Conservation (phyloP, 1,140 invertebrate genomes). For the Polypedilum pembai region DNA sequence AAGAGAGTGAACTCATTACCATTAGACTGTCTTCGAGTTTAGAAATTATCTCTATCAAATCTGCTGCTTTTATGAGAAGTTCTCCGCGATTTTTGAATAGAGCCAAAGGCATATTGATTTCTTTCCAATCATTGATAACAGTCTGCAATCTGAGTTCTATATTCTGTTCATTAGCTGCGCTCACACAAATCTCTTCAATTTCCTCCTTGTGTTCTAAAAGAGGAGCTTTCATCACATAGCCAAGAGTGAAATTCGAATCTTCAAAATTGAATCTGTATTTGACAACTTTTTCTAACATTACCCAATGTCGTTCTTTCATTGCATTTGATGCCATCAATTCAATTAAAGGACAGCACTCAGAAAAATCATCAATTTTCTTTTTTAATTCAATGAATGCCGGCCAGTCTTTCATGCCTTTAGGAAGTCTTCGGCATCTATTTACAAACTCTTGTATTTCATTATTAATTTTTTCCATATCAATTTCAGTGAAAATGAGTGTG, state of each 20-base stretch:
- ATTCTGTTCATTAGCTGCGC: slow-evolving; percentile 82
- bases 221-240: slow-evolving; percentile 75
- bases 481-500: slow-evolving; percentile 72
- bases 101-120: slow-evolving; percentile 67
- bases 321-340: slow-evolving; percentile 85
- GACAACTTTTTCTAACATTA: slow-evolving; percentile 61
- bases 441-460: slow-evolving; percentile 70
- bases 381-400: slow-evolving; percentile 79
- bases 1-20: slow-evolving; percentile 75
- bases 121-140: slow-evolving; percentile 72
- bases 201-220: slow-evolving; percentile 76
- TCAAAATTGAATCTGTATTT: slow-evolving; percentile 68
- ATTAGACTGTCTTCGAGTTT: slow-evolving; percentile 79
- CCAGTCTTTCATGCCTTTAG: slow-evolving; percentile 79
- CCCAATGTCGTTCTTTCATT: slow-evolving; percentile 86
- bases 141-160: slow-evolving; percentile 83
- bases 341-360: slow-evolving; percentile 75
- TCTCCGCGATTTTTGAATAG: slow-evolving; percentile 81
- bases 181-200: slow-evolving; percentile 87
- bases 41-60: slow-evolving; percentile 71
- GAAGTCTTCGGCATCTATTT: slow-evolving; percentile 69
- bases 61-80: slow-evolving; percentile 66
- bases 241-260: slow-evolving; percentile 68
- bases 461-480: slow-evolving; percentile 76
- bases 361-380: slow-evolving; percentile 85